phyloP scores from a whole-genome alignment of 2,888 invertebrate species.

The Plebejus anna region DNA sequence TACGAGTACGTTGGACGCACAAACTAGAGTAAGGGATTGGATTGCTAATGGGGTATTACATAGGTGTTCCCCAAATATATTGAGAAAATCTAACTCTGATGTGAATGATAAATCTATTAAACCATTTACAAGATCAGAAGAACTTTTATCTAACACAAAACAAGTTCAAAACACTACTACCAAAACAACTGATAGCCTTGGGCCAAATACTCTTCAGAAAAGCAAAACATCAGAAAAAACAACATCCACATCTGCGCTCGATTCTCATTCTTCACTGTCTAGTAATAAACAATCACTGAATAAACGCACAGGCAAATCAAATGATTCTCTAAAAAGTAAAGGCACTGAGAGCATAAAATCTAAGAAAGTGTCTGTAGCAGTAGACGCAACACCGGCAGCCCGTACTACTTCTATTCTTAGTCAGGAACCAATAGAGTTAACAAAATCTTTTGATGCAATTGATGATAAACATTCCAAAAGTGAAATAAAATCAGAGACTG shows the following conservation, averaged over 20 bases:
- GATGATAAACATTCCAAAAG: conserved; percentile 58
- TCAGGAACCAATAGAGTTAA: conserved; percentile 88
- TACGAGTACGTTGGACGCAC: conserved; percentile 90
- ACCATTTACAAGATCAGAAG: conserved; percentile 70
- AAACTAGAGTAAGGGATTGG: conserved; percentile 93
- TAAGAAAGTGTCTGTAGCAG: conserved; percentile 86
- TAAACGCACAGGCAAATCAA: conserved; percentile 61
- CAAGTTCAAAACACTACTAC: conserved; percentile 48
- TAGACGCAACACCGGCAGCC: conserved; percentile 88
- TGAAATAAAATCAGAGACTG: conserved; percentile 61
- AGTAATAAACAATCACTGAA: conserved; percentile 60
- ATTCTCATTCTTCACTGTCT: conserved; percentile 64
- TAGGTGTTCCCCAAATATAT: conserved; percentile 84
- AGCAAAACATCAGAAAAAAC: conserved; percentile 70
- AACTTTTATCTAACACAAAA: conserved; percentile 61
- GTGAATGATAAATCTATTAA: conserved; percentile 57
- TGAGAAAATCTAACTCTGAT: conserved; percentile 75
- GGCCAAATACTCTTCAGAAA: conserved; percentile 46
- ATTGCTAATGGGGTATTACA: conserved; percentile 89
- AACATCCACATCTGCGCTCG: conserved; percentile 69
- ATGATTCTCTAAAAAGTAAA: conserved; percentile 68
- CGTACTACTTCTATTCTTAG: conserved; percentile 85
- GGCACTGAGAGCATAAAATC: conserved; percentile 70
- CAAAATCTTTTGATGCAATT: conserved; percentile 80
- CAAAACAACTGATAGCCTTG: conserved; percentile 45